These are phyloP conservation scores for Chironomus striatipennis DNA, from an alignment of 1,140 invertebrate species.

Conservation along the genomic window DNA sequence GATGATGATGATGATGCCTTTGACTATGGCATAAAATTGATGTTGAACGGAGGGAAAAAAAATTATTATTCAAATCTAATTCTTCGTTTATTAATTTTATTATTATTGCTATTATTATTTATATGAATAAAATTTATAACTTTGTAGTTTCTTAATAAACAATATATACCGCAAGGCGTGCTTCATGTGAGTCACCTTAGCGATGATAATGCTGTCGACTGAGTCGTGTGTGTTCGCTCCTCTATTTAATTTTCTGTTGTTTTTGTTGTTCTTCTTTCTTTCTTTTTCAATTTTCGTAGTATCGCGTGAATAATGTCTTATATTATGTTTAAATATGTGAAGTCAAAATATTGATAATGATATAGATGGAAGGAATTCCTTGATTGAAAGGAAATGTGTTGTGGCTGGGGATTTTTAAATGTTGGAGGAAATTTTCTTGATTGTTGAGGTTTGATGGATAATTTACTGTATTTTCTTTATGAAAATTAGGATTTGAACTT, in stretches of 20 bases:
- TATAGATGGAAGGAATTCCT: too few species aligned
- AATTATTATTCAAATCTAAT: slow-evolving; percentile 15
- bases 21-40: too few species aligned
- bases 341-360: not conserved
- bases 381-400: too few species aligned
- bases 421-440: too few species aligned
- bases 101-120: slow-evolving; percentile 2
- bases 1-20: too few species aligned
- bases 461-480: too few species aligned
- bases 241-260: not conserved
- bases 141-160: not conserved
- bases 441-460: too few species aligned
- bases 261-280: not conserved
- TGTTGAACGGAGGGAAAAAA: not conserved
- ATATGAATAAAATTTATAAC: not conserved
- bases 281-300: not conserved
- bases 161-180: not conserved
- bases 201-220: slow-evolving; percentile 5
- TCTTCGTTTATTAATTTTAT: not conserved
- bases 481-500: too few species aligned
- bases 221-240: not conserved
- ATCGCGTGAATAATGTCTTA: not conserved
- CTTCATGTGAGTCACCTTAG: slow-evolving; percentile 1
- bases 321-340: not conserved
- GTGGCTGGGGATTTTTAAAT: too few species aligned